A percentile compares a stretch with the other conserved stretches of the same genome.
These are phyloP conservation scores for Stenopsyche tienmushanensis DNA, from an alignment of 1,140 invertebrate species.

Conservation along the genomic window DNA sequence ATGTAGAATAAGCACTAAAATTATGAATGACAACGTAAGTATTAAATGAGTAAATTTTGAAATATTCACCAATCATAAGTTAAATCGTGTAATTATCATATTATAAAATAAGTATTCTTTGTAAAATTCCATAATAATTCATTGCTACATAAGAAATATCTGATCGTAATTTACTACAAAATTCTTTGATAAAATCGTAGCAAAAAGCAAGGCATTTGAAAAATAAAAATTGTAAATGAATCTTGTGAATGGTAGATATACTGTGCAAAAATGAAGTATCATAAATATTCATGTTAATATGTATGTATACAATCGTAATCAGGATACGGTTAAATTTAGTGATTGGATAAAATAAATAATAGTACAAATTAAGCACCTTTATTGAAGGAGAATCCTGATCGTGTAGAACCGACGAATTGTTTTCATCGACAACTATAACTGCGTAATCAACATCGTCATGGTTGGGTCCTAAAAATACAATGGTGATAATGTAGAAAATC, in stretches of 20 bases:
- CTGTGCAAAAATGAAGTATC: no score
- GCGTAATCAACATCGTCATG: conserved; percentile 83
- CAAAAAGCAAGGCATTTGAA: background rate
- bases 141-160: background rate
- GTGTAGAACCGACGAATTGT: conserved; percentile 77
- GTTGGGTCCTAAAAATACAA: conserved; percentile 48
- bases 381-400: conserved; percentile 80
- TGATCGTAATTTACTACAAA: background rate
- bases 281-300: no score
- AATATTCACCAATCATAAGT: background rate
- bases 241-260: no score
- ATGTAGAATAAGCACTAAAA: no score
- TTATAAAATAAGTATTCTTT: background rate
- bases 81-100: background rate
- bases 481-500: conserved; percentile 40
- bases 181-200: background rate
- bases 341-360: conserved; percentile 7
- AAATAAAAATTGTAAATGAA: background rate
- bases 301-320: no score
- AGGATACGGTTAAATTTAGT: no score
- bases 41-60: background rate
- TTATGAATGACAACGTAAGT: no score
- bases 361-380: conserved; percentile 65
- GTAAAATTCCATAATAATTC: background rate
- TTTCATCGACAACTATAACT: conserved; percentile 87